Conservation (phyloP, 2,888 invertebrate species). For the Malachius bipustulatus region DNA sequence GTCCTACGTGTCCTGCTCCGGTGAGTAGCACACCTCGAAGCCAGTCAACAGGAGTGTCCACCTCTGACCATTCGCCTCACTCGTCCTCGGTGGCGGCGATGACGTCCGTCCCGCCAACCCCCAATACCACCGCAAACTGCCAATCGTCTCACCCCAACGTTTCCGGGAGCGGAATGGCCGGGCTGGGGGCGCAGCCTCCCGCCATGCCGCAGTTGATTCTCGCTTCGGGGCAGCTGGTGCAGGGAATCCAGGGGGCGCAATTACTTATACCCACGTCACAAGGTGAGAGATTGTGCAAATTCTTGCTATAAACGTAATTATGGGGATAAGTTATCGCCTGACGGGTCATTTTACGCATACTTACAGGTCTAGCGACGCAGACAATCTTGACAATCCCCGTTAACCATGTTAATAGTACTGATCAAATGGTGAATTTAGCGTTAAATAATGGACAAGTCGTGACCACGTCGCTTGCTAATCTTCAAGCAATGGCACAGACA, state of each 20-base stretch:
- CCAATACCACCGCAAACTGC: no score
- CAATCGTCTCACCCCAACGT: no score
- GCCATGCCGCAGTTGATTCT: constrained; percentile 85
- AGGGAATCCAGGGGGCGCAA: constrained; percentile 88
- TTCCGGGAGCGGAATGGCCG: constrained; percentile 41
- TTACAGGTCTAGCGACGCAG: constrained; percentile 81
- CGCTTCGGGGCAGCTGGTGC: constrained; percentile 82
- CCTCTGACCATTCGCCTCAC: constrained; percentile 19
- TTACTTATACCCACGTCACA: constrained; percentile 91
- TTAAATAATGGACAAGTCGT: constrained; percentile 78
- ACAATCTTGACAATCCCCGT: constrained; percentile 93
- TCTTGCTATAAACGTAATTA: no score
- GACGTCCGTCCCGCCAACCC: constrained; percentile 26
- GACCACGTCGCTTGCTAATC: constrained; percentile 69
- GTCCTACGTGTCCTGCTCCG: constrained; percentile 22
- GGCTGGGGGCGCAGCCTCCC: constrained; percentile 47
- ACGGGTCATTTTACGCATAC: constrained; percentile 1
- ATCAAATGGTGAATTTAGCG: constrained; percentile 67
- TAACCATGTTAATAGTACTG: constrained; percentile 65
- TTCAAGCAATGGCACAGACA: constrained; percentile 64
- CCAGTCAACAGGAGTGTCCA: constrained; percentile 20
- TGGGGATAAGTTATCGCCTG: no score
- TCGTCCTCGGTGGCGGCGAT: constrained; percentile 14
- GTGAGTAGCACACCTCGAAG: constrained; percentile 20
- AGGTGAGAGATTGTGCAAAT: no score